These are phyloP conservation scores for Synanthedon andrenaeformis DNA, from an alignment of 2,888 invertebrate species.

Conservation along the genomic window DNA sequence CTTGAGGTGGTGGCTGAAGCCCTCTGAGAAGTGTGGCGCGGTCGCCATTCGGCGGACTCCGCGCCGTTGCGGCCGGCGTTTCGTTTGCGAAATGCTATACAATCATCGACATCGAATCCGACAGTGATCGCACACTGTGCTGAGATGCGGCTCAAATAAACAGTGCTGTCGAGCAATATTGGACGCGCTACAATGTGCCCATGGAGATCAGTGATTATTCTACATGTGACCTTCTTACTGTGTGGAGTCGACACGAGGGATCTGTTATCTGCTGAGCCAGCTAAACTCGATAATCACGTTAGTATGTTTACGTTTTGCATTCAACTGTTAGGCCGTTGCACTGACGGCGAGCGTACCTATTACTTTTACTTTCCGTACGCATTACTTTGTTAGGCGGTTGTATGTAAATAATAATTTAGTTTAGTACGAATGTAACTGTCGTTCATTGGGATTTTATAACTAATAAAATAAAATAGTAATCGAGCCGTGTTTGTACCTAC, in stretches of 20 bases:
- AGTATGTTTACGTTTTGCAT: slow-evolving; percentile 24
- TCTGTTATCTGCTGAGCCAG: slow-evolving; percentile 31
- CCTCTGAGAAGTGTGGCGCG: slow-evolving; percentile 17
- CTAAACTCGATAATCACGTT: slow-evolving; percentile 45
- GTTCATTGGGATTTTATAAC: too few species aligned
- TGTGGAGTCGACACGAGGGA: slow-evolving; percentile 32
- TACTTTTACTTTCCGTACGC: slow-evolving; percentile 62
- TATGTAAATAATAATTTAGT: too few species aligned
- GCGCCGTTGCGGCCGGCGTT: slow-evolving; percentile 58
- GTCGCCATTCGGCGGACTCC: slow-evolving; percentile 44
- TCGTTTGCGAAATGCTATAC: slow-evolving; percentile 58
- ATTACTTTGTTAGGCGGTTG: background rate
- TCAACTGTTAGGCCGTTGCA: slow-evolving; percentile 25
- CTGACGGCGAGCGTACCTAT: slow-evolving; percentile 36
- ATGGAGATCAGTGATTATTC: slow-evolving; percentile 57
- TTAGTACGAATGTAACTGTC: too few species aligned
- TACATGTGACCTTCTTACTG: slow-evolving; percentile 45
- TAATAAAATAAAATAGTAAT: too few species aligned
- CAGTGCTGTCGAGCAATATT: slow-evolving; percentile 23
- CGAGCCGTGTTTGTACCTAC: too few species aligned
- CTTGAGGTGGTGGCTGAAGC: slow-evolving; percentile 56
- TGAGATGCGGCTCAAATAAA: slow-evolving; percentile 62
- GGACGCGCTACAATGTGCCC: slow-evolving; percentile 55
- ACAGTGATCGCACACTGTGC: slow-evolving; percentile 43
- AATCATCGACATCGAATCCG: slow-evolving; percentile 43